Percentiles rank a stretch among this genome's conserved stretches.
Conservation (phyloP, 2,797 vertebrate genomes). For the Pipistrellus nathusii region DNA sequence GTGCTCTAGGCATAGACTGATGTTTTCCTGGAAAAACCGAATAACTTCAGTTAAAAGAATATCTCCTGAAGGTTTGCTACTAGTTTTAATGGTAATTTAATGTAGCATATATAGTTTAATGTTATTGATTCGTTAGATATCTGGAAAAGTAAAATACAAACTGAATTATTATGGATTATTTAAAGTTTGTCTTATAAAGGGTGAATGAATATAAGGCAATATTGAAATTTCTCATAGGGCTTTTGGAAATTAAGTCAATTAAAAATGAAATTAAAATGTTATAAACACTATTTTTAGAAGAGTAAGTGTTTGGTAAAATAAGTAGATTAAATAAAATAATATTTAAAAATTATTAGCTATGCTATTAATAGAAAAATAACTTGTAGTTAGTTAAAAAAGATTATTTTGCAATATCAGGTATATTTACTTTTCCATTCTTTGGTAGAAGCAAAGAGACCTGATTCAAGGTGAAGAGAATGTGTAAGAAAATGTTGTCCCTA, state of each 20-base stretch:
- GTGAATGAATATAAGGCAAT: background rate
- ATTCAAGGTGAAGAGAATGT: background rate
- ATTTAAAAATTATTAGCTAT: background rate
- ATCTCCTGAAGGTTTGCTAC: background rate
- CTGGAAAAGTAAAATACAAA: background rate
- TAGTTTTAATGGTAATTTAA: background rate
- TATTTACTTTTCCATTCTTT: background rate
- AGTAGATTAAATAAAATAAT: background rate
- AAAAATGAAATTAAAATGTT: background rate
- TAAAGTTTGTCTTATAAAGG: background rate
- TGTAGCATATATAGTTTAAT: background rate
- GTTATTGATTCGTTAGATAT: conserved; percentile 6
- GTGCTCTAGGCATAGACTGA: background rate
- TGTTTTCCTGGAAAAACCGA: background rate
- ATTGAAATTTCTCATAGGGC: background rate
- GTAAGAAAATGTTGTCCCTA: conserved; percentile 7
- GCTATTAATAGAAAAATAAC: background rate
- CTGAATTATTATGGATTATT: background rate
- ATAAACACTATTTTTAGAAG: background rate
- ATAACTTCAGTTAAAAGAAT: background rate
- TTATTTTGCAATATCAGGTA: conserved; percentile 3
- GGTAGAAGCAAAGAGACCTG: background rate
- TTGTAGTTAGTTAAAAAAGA: background rate
- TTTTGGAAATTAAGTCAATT: background rate
- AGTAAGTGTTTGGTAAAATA: background rate